A percentile compares a stretch with the other conserved stretches of the same genome.
These are phyloP conservation scores for Phlogophora meticulosa DNA, from an alignment of 2,888 invertebrate species.

Conservation along the genomic window DNA sequence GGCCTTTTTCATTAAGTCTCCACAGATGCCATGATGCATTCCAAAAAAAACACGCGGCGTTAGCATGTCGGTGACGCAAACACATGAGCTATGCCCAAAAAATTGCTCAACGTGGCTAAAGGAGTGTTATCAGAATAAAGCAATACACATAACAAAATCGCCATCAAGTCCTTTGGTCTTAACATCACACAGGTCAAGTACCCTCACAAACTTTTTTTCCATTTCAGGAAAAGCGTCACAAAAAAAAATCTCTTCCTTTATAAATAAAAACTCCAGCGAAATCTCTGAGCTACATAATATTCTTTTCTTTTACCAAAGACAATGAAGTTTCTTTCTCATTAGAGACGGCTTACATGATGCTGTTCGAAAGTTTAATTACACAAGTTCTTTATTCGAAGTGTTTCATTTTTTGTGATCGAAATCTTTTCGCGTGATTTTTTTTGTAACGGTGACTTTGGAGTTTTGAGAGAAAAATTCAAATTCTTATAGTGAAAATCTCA, in stretches of 20 bases:
- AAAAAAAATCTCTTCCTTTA: conserved; percentile 31
- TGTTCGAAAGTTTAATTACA: conserved; percentile 69
- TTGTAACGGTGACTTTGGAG: neutral
- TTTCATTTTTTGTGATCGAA: conserved; percentile 32
- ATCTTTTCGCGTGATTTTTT: conserved; percentile 13
- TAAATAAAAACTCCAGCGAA: conserved; percentile 36
- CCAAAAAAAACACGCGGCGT: too few species aligned
- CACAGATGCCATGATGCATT: too few species aligned
- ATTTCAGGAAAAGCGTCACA: conserved; percentile 26
- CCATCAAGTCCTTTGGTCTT: neutral
- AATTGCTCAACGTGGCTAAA: too few species aligned
- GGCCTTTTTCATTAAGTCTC: too few species aligned
- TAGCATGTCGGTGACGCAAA: too few species aligned
- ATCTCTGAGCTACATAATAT: conserved; percentile 32
- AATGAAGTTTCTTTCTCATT: conserved; percentile 60
- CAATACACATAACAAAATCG: conserved; percentile 1
- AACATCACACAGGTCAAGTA: conserved; percentile 21
- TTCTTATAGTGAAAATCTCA: neutral
- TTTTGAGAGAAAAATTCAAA: too few species aligned
- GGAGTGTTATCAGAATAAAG: too few species aligned
- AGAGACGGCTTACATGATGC: conserved; percentile 39
- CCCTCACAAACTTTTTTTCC: neutral
- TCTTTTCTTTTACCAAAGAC: conserved; percentile 40
- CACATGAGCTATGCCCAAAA: too few species aligned
- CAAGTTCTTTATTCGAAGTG: conserved; percentile 50